phyloP scores from a whole-genome alignment of 2,888 invertebrate species.

The Torymus tubicola region DNA sequence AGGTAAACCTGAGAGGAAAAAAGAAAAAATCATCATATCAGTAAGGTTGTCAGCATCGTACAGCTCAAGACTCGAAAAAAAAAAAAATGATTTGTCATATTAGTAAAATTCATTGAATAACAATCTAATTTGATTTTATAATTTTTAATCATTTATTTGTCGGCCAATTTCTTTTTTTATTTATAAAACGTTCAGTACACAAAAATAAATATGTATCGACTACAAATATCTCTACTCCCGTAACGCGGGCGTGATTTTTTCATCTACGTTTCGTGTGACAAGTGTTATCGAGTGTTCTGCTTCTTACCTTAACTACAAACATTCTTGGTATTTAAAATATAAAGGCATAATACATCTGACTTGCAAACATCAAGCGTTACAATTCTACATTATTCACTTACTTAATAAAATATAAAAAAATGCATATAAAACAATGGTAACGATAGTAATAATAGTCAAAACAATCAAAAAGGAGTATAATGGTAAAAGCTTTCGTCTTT shows the following conservation, averaged over 20 bases:
- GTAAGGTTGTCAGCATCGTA: conserved; percentile 28
- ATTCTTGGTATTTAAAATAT: conserved; percentile 17
- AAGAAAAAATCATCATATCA: conserved; percentile 58
- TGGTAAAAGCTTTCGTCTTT: conserved; percentile 17
- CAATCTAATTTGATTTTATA: too few relatives aligned
- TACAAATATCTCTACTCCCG: conserved; percentile 26
- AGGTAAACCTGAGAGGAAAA: conserved; percentile 79
- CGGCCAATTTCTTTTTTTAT: too few relatives aligned
- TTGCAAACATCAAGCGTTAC: conserved; percentile 43
- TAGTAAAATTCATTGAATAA: neutral
- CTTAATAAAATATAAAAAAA: too few relatives aligned
- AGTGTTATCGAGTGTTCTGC: conserved; percentile 23
- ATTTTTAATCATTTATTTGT: neutral
- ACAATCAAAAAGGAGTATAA: conserved; percentile 20
- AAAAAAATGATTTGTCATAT: neutral
- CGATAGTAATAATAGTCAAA: conserved; percentile 4
- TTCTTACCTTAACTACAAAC: conserved; percentile 42
- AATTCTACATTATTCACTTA: conserved; percentile 43
- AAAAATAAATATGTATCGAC: conserved; percentile 24
- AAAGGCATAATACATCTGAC: conserved; percentile 18
- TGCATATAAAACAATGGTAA: conserved; percentile 38
- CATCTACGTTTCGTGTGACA: conserved; percentile 21
- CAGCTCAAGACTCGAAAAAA: neutral
- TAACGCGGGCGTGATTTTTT: conserved; percentile 12
- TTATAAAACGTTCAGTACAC: conserved; percentile 18